Percentiles rank a stretch among this genome's conserved stretches.
Conservation (phyloP, 2,113 vertebrate genomes). For the Ariopsis seemanni region DNA sequence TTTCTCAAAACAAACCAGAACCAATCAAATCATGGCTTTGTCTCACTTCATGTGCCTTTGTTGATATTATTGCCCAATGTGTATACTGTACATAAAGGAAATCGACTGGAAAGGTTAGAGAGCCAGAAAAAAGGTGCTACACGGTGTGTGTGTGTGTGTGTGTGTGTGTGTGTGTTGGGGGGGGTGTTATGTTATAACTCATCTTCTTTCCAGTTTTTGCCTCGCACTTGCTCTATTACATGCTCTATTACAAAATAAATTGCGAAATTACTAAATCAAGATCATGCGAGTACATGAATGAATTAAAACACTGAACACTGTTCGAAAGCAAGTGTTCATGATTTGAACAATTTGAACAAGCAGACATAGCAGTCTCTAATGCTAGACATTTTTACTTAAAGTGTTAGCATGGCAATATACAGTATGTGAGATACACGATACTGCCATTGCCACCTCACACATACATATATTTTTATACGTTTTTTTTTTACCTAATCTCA, state of each 20-base stretch:
- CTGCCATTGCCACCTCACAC: not conserved
- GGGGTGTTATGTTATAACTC: not conserved
- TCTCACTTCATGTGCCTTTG: not conserved
- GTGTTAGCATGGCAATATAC: not conserved
- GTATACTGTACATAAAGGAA: not conserved
- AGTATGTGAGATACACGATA: not conserved
- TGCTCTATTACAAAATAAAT: not conserved
- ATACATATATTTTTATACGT: not conserved
- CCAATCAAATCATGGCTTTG: conserved; percentile 3
- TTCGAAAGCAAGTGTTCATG: not conserved
- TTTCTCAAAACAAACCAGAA: not conserved
- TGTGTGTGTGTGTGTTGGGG: too few relatives aligned
- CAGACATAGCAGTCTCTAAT: not conserved
- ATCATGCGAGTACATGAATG: not conserved
- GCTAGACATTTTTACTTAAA: not conserved
- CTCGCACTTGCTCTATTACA: not conserved
- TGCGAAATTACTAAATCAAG: not conserved
- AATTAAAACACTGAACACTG: not conserved
- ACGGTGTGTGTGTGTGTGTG: not conserved
- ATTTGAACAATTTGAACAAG: not conserved
- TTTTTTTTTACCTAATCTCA: not conserved
- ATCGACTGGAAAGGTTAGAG: not conserved
- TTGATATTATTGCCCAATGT: not conserved
- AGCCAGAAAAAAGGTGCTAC: not conserved
- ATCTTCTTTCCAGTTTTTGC: not conserved